A percentile compares a stretch with the other conserved stretches of the same genome.
Conservation (phyloP, 2,797 vertebrate genomes). For the Smutsia temminckii region DNA sequence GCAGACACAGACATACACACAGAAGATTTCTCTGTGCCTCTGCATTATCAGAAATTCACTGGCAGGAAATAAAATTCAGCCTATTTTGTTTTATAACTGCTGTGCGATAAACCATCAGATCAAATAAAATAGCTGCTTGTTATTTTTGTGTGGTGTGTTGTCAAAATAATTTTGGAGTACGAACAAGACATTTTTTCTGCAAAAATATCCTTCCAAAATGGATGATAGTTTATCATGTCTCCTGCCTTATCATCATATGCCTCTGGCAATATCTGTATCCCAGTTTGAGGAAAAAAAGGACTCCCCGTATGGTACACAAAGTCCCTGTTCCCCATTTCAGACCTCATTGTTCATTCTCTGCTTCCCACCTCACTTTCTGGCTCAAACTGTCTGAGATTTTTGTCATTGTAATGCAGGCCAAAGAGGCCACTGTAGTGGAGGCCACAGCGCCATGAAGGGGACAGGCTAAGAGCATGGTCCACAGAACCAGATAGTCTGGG, state of each 20-base stretch:
- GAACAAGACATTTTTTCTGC: not conserved
- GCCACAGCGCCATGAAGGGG: no score
- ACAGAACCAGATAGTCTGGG: not conserved
- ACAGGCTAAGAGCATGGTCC: not conserved
- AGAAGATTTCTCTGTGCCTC: not conserved
- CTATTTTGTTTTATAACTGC: constrained; percentile 10
- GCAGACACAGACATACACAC: not conserved
- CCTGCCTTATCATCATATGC: not conserved
- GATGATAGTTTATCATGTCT: not conserved
- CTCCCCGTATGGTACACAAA: fast-evolving
- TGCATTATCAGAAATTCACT: not conserved
- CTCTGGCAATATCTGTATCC: not conserved
- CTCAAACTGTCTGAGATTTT: not conserved
- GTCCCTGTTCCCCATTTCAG: not conserved
- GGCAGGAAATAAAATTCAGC: constrained; percentile 17
- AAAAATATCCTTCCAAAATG: not conserved
- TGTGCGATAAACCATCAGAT: not conserved
- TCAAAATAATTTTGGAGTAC: not conserved
- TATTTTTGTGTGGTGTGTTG: not conserved
- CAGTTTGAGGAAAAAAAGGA: not conserved
- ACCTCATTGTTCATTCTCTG: not conserved
- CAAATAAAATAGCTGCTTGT: not conserved
- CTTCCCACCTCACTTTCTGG: not conserved
- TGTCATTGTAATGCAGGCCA: not conserved
- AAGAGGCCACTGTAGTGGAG: not conserved